phyloP scores from a whole-genome alignment of 2,797 vertebrate genomes.

The Thaleichthys pacificus region DNA sequence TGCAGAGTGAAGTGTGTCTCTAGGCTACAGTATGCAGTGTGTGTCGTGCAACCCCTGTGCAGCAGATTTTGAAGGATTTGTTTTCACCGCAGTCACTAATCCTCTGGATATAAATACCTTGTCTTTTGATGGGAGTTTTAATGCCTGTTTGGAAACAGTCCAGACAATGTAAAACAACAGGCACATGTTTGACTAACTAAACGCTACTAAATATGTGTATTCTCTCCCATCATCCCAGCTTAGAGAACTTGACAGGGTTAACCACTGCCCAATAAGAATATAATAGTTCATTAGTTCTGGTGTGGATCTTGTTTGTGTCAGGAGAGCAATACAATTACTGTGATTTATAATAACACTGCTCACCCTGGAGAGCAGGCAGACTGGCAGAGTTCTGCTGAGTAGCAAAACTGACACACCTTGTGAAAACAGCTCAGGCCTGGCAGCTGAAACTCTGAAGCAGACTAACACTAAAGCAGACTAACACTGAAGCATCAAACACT shows the following conservation, averaged over 20 bases:
- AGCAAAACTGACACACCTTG: background rate
- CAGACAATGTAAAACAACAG: slow-evolving; percentile 36
- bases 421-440: background rate
- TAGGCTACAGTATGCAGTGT: background rate
- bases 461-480: background rate
- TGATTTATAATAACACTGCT: slow-evolving; percentile 30
- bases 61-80: slow-evolving; percentile 28
- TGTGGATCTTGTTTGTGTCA: slow-evolving; percentile 15
- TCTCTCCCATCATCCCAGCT: slow-evolving; percentile 19
- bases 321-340: slow-evolving; percentile 22
- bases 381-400: background rate
- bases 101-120: slow-evolving; percentile 41
- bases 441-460: background rate
- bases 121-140: slow-evolving; percentile 40
- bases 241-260: slow-evolving; percentile 27
- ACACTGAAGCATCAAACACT: too few species aligned
- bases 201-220: slow-evolving; percentile 21
- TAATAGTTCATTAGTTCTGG: slow-evolving; percentile 29
- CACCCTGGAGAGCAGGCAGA: background rate
- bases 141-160: slow-evolving; percentile 29
- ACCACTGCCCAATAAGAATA: slow-evolving; percentile 10
- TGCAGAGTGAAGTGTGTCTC: background rate
- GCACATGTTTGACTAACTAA: slow-evolving; percentile 43
- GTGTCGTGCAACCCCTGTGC: slow-evolving; percentile 13
- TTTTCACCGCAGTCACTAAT: slow-evolving; percentile 34